Evolutionary conservation across 1,140 invertebrate genomes (phyloP), one percentile per base, ranked within the genome.

Genomic region (Listronotus bonariensis): DNA sequence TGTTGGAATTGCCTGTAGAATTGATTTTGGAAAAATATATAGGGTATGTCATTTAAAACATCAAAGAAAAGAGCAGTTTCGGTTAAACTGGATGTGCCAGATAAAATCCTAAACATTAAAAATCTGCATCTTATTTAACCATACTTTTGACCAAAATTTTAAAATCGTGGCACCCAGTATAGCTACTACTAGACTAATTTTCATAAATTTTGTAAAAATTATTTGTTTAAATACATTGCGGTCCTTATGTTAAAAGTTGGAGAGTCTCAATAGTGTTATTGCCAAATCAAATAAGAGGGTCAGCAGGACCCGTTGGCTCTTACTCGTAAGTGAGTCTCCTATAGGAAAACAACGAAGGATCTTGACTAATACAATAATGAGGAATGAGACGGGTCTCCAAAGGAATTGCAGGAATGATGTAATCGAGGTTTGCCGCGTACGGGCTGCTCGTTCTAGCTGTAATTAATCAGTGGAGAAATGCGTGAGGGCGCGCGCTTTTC

Each of bases 401-500:
- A 66, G 70, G 70, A 72, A 72, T 72, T 72, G 57, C 70, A 65
- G 68, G 70, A 72, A 72, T 72, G 70, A 65, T 72, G 70, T 72
- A 72, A 72, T 72, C 70, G 70, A 72, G 70, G 70, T 72, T 72
- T 46, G 70, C 68, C 70, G 65, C 68, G 65, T 71, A 65, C 67
- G 63, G 67, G 57, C 31, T 52, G 63, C 63, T 63, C 69, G 67
- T 58, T 68, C 60, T 55, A 66, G 48, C 57, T 68, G 66, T 72
- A 72, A 72, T 72, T 72, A 72, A 72, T 72, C 68, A 72, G 68
- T 53, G 59, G 66, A 67, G 60, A 64, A 64, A 63, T 72, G 70
- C 70, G 70, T 72, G 68, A 72, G 65, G 60, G 64, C 63, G 68
- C 70, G 70, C 68, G 63, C 62, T 57, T 51, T 58, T 32, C 15